Conservation (phyloP, 2,797 vertebrate genomes). For the Neomorphus geoffroyi region DNA sequence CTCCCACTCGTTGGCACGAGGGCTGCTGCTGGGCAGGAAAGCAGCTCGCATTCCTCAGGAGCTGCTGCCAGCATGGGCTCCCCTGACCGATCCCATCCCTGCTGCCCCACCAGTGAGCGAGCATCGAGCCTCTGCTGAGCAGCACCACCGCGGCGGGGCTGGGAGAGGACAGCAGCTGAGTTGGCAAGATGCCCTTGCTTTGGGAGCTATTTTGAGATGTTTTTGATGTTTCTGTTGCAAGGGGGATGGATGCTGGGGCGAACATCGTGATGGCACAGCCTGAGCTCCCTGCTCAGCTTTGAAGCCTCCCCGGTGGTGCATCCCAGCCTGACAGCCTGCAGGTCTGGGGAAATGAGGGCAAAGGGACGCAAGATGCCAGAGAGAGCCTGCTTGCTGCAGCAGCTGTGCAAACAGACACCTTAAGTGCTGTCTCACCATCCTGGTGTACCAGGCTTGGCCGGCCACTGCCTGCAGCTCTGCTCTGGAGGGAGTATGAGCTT, state of each 20-base stretch:
- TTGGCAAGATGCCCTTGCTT: constrained; percentile 32
- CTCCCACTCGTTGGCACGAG: neutral
- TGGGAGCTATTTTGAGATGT: constrained; percentile 60
- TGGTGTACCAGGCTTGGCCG: accelerated
- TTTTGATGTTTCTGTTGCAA: constrained; percentile 55
- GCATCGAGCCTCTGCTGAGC: neutral
- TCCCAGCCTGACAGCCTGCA: neutral
- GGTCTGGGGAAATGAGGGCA: neutral
- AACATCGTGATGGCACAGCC: neutral
- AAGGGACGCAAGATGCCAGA: neutral
- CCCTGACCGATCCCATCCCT: accelerated
- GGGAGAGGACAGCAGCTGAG: constrained; percentile 53
- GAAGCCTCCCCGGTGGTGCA: accelerated
- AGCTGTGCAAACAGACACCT: neutral
- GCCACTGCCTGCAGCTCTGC: neutral
- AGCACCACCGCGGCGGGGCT: neutral
- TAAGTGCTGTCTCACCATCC: neutral
- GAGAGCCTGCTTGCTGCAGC: neutral
- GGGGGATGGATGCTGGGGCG: constrained; percentile 23
- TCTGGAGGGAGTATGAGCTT: accelerated
- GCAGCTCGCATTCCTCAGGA: neutral
- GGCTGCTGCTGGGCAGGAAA: neutral
- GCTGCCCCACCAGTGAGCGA: accelerated
- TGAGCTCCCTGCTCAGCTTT: neutral
- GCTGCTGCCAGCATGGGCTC: neutral